Conservation (phyloP, 2,113 vertebrate species). For the Donacobius atricapilla region DNA sequence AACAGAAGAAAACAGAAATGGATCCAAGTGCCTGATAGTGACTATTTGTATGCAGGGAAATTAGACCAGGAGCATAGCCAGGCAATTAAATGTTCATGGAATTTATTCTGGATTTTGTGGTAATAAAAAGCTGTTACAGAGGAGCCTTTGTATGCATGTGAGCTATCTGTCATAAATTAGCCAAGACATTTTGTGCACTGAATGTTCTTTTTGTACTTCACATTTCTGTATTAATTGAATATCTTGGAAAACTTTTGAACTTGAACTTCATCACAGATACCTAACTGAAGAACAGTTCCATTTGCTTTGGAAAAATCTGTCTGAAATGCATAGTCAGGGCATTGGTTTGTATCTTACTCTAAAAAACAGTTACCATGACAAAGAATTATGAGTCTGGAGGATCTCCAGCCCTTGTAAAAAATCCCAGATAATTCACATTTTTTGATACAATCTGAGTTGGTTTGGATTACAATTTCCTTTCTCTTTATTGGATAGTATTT, state of each 20-base stretch:
- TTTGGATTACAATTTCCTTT: neutral
- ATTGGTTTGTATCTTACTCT: neutral
- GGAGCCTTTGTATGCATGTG: conserved; percentile 2
- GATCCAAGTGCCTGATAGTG: conserved; percentile 41
- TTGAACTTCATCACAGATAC: neutral
- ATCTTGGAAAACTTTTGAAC: neutral
- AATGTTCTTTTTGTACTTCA: conserved; percentile 24
- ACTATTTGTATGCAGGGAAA: conserved; percentile 36
- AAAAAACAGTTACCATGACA: neutral
- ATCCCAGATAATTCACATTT: neutral
- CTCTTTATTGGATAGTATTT: neutral
- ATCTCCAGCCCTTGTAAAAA: neutral
- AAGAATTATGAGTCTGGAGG: neutral
- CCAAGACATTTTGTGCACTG: conserved; percentile 3
- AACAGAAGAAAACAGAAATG: conserved; percentile 51
- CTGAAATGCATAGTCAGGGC: neutral
- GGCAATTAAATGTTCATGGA: conserved; percentile 30
- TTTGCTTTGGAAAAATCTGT: conserved; percentile 16
- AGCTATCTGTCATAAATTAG: conserved; percentile 21
- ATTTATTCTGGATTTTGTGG: conserved; percentile 11
- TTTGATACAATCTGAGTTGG: neutral
- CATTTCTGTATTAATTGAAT: neutral
- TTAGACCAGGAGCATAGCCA: conserved; percentile 25
- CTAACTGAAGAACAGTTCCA: neutral
- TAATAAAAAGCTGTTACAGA: conserved; percentile 46